Base-by-base conservation (phyloP, 2,797 vertebrate genomes). In the Silurus aristotelis region DNA sequence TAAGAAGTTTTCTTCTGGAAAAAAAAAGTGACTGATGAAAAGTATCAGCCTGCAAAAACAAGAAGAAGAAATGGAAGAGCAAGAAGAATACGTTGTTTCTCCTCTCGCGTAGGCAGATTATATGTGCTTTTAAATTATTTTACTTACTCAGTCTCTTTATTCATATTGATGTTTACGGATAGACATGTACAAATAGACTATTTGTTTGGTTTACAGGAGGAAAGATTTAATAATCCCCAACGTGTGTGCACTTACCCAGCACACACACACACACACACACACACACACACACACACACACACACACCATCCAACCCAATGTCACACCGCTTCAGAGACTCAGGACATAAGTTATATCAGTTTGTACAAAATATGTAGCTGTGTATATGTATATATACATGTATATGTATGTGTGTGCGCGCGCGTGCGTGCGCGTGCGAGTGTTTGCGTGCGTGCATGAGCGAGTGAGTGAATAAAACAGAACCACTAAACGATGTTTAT, bases 271-370 rank as follows among this genome's bases (percentile, higher is more conserved):
- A 89, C 90, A 90, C 90, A 13, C 48, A 52, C 48, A 52, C 31
- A 31, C 66, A 89, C 90, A 90, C 90, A 13, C 48, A 52, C 48
- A 52, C 31, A 31, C 31, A 31, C 31, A 31, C 48, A 52, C 48
- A 52, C 48, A 52, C 48, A 52, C 48, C 48, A 52, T 7, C 6
- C 48, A 52, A 52, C 6, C 48, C 7, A 52, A 31, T 31, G 90
- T 90, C 90, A 88, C 87, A 87, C 87, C 86, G 83, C 89, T 91
- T 91, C 90, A 89, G 88, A 92, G 92, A 92, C 95, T 96, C 95
- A 96, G 95, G 95, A 95, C 93, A 93, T 95, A 96, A 92, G 94
- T 96, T 96, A 96, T 96, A 95, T 92, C 86, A 90, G 94, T 94
- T 94, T 95, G 95, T 95, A 95, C 89, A 95, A 95, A 94, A 92